A percentile compares a stretch with the other conserved stretches of the same genome.
phyloP scores from a whole-genome alignment of 92 coral and sea anemone genomes.

The Porites cylindrica region DNA sequence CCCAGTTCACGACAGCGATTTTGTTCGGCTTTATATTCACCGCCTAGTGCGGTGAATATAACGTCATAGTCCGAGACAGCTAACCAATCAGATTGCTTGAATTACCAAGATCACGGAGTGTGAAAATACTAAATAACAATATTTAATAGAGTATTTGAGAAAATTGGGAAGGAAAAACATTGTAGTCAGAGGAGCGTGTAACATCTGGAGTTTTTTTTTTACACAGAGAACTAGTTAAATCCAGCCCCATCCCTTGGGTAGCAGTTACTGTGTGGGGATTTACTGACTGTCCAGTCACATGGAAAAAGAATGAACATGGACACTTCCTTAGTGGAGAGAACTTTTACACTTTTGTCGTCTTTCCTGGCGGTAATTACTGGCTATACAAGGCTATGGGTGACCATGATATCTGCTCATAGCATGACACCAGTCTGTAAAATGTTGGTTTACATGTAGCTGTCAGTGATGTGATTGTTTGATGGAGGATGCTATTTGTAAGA shows the following conservation, averaged over 20 bases:
- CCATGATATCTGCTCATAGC: conserved; percentile 81
- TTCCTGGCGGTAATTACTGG: conserved; percentile 87
- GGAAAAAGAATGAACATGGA: conserved; percentile 91
- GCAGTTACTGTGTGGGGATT: conserved; percentile 97
- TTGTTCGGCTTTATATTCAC: no score
- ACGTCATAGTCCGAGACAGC: no score
- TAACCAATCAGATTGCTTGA: no score
- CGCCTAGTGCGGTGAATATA: no score
- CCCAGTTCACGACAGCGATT: no score
- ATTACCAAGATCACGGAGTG: no score
- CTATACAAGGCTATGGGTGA: conserved; percentile 80
- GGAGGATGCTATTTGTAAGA: no score
- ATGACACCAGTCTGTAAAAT: neutral
- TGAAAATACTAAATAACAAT: no score
- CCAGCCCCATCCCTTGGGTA: conserved; percentile 75
- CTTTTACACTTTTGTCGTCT: conserved; percentile 86
- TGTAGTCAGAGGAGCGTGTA: no score
- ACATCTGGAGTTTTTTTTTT: neutral
- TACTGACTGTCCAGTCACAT: conserved; percentile 89
- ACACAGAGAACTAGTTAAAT: conserved; percentile 12
- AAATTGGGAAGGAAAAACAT: no score
- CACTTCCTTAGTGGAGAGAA: conserved; percentile 86
- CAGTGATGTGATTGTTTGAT: neutral
- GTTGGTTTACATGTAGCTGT: neutral
- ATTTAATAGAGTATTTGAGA: no score